Evolutionary conservation across 1,140 invertebrate genomes (phyloP), one percentile per base, ranked within the genome.

Genomic region (Halictus rubicundus): DNA sequence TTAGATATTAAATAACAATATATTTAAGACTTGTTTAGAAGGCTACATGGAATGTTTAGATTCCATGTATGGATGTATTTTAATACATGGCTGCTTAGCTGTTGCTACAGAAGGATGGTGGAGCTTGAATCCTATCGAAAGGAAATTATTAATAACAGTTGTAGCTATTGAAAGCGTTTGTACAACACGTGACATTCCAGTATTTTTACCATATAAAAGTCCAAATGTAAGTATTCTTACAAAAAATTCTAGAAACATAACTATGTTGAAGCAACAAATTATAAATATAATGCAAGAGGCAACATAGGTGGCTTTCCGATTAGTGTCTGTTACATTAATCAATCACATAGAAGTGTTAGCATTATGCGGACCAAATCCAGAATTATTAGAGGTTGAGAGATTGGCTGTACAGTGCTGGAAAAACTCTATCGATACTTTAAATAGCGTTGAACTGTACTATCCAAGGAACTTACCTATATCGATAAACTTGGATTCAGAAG

Each of bases 191-290:
- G 97, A 98, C 91, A 94, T 97, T 57, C 95, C 97, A 12, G 95
- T 98, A 12, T 98, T 96, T 93, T 92, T 98, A 42, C 97, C 97
- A 10, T 94, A 96, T 61, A 97, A 95, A 90, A 98, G 97, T 90
- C 97, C 97, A 49, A 96, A 95, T 89, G 96, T 97, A 94, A 94
- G 93, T 81, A 69, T 60, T 60, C 68, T 52, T 60, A 3, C 23
- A 25, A 9, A 37, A 27, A 39, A 42, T 32, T 64, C 70, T 66
- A 14, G 32, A 49, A 52, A n/a, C 16, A 52, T 2, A 23, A n/a
- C 39, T 52, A 8, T 64, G 12, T 65, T 39, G 23, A 64, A 6
- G 42, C 21, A 39, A 27, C 9, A 52, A 37, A 23, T 77, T 68
- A 2, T 52, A 25, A 39, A 60, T 39, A 25, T 46, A 64, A 60